Evolutionary conservation across 2,113 vertebrate species (phyloP), one percentile per base, ranked within the genome.

Genomic region (Dicentrarchus labrax): DNA sequence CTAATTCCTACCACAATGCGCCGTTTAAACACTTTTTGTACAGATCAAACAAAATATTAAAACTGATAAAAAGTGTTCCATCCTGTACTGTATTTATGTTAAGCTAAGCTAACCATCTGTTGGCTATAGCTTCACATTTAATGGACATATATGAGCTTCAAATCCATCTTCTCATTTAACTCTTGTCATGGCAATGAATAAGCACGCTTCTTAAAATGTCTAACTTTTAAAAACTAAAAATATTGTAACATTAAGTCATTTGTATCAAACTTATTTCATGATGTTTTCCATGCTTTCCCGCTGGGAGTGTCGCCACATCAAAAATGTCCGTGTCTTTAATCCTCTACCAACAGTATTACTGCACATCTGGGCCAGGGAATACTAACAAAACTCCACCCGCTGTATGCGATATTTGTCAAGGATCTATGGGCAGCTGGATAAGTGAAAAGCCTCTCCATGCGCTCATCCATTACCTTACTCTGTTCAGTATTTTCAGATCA

Each of bases 401-500:
- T 59, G 48, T 30, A 64, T 50, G 41, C 4, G 41, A 41, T 39
- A 50, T 86, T 65, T 62, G 60, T 67, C 21, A 47, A n/a, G 17
- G 36, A 60, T 57, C 22, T 50, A 36, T n/a, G 7, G 51, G 6
- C 47, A 72, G 45, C 70, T 51, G 19, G 15, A 59, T 62, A 53
- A 24, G n/a, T 45, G 7, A 17, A 72, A 69, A 79, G 10, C 50
- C n/a, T 59, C 13, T 19, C 30, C 30, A 64, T 51, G 60, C 47
- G 80, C 77, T 77, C 48, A 74, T 80, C 19, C 19, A 76, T 81
- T 81, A 48, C 13, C 56, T 50, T 41, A 51, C 30, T 53, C 56
- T 22, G 22, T 88, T 89, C 76, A 72, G 68, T 60, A 50, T 79
- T 81, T 65, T 73, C 12, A 53, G 72, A 86, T 91, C 78, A 87